Evolutionary conservation across 2,113 vertebrate species (phyloP), one percentile per base, ranked within the genome.

Genomic region (Oreochromis tanganicae): DNA sequence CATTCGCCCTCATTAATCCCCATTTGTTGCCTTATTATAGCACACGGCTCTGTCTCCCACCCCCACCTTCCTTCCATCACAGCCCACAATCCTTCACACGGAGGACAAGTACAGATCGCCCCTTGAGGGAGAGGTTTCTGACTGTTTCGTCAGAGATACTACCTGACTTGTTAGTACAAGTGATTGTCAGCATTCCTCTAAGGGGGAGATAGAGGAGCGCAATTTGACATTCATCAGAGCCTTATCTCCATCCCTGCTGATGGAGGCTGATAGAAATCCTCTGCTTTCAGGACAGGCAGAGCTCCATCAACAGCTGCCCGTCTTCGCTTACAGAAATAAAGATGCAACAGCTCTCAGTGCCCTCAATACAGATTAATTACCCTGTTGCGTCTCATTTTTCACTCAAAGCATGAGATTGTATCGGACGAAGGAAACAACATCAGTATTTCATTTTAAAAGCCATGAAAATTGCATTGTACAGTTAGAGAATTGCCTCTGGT

Each of bases 101-200:
- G 90, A 94, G 92, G 95, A 95, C 93, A 87, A 89, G 90, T 89
- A 89, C 93, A 92, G 92, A 92, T 94, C 91, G 55, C 46, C 92
- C 94, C 92, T 91, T 80, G 56, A 89, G 91, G 92, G 92, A 92
- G 92, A 86, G 79, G 91, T 95, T 95, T 95, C 95, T 83, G 82
- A 88, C 78, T 85, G 90, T 95, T 95, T 95, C 94, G 92, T 95
- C 95, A 95, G 92, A 93, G 94, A 92, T 85, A 85, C 93, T 94
- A 94, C 94, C 94, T 95, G 94, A 95, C 95, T 93, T 92, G 94
- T 95, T 95, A 94, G 93, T 92, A 93, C 93, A 93, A 95, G 91
- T 93, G 94, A 95, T 94, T 94, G 95, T 95, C 94, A 95, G 94
- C 93, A 89, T 87, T 93, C 88, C 93, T 91, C 86, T 88, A 52